These are phyloP conservation scores for Sebastes itinus DNA, from an alignment of 2,797 vertebrate species.

Conservation along the genomic window DNA sequence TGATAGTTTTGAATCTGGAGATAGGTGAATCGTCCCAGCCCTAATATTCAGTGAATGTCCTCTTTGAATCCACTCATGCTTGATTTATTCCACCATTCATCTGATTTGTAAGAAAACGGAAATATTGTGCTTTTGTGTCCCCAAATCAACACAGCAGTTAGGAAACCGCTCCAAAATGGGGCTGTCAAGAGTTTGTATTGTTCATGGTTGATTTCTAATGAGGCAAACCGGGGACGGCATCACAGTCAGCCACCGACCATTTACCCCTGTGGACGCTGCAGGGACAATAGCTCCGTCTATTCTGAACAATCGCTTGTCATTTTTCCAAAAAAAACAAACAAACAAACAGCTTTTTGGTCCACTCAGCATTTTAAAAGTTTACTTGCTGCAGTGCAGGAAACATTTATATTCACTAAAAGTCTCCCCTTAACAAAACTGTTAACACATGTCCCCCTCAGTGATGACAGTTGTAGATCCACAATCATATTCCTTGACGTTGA, in stretches of 20 bases:
- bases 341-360: not conserved
- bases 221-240: not conserved
- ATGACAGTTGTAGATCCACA: slow-evolving; percentile 56
- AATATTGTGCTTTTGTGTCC: not conserved
- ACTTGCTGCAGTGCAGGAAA: slow-evolving; percentile 1
- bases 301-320: not conserved
- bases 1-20: not conserved
- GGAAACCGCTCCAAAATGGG: not conserved
- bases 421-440: slow-evolving; percentile 36
- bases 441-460: slow-evolving; percentile 25
- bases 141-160: not conserved
- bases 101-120: not conserved
- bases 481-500: slow-evolving; percentile 63
- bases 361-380: slow-evolving; percentile 6
- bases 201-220: not conserved
- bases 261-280: not conserved
- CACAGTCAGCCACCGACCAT: not conserved
- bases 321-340: not conserved
- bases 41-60: not conserved
- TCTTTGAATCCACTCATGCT: not conserved
- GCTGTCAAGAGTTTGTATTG: not conserved
- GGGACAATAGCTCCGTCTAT: slow-evolving; percentile 5
- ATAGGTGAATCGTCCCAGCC: no score
- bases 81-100: not conserved
- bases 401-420: slow-evolving; percentile 20